Evolutionary conservation across 35 echinoderm and acorn worm genomes (phyloP), one percentile per base, ranked within the genome.

Genomic region (Patiria miniata): DNA sequence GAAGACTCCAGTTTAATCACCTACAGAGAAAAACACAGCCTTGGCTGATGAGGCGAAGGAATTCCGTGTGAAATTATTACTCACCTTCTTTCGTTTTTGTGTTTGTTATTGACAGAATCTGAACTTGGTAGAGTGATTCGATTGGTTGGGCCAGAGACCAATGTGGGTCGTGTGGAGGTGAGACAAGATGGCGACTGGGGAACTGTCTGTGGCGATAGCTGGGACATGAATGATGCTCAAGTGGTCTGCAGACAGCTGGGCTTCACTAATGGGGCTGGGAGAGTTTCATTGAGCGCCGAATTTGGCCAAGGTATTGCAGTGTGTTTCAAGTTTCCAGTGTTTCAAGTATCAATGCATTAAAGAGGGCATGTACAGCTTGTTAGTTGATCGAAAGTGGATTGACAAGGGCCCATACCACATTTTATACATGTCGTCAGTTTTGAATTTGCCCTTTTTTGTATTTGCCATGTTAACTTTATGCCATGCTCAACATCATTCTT

Each of bases 211-310:
- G 59, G 68, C 68, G 59, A 85, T 28, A 40, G 57, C 26, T 85
- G 26, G 29, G 26, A 37, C 19, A 33, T 19, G 7, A 29, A n/a
- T 8, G 38, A 57, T 9, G 34, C 55, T 36, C 7, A 69, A 7
- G 83, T 85, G 33, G 56, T 69, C 16, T 85, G 83, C 37, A 61
- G 56, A 61, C 52, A 85, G 56, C 58, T 85, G 0, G 83, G 83
- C 14, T 68, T 68, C 78, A 51, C 42, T 42, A 51, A 80, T 4
- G 78, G 37, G 39, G 78, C 78, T 15, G 78, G 1, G 37, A n/a
- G 37, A 80, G 37, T 39, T 0, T 4, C 37, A 80, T 7, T 80
- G 29, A 8, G 1, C 29, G 37, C 42, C 2, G 78, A 80, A 36
- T 39, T 80, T 39, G 42, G 78, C 2, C 2, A 73, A 73, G 65